These are phyloP conservation scores for Cossypha dichroa DNA, from an alignment of 2,797 vertebrate species.

Conservation along the genomic window DNA sequence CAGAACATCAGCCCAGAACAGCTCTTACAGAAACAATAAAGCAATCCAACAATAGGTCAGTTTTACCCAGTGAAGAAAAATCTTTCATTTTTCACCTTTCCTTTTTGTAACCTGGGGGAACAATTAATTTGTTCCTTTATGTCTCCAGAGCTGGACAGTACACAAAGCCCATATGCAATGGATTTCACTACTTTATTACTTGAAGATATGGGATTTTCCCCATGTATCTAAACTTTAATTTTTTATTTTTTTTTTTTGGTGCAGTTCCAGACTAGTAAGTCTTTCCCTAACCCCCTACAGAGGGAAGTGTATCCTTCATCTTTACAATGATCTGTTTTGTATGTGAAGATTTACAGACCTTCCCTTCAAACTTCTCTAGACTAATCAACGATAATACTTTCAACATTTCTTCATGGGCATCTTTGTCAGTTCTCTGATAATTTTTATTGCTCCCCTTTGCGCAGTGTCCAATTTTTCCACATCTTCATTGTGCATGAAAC, in stretches of 20 bases:
- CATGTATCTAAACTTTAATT: background rate
- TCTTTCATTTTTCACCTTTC: background rate
- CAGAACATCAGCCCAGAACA: background rate
- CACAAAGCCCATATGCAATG: background rate
- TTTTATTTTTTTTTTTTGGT: background rate
- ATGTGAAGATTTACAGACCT: background rate
- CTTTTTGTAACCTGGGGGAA: background rate
- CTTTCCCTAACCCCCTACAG: background rate
- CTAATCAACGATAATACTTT: background rate
- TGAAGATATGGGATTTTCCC: fast-evolving
- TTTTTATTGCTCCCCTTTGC: background rate
- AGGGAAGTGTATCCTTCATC: background rate
- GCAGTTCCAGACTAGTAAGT: background rate
- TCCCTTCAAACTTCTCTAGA: background rate
- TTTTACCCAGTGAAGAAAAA: background rate
- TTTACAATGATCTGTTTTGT: background rate
- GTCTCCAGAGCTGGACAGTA: background rate
- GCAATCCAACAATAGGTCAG: background rate
- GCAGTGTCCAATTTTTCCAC: background rate
- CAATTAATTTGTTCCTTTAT: background rate
- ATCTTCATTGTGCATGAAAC: background rate
- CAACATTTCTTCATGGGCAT: background rate
- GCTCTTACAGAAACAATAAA: background rate
- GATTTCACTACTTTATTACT: background rate
- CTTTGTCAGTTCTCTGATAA: background rate